Evolutionary conservation across 2,797 vertebrate species (phyloP), one percentile per base, ranked within the genome.

Genomic region (Intellagama lesueurii): DNA sequence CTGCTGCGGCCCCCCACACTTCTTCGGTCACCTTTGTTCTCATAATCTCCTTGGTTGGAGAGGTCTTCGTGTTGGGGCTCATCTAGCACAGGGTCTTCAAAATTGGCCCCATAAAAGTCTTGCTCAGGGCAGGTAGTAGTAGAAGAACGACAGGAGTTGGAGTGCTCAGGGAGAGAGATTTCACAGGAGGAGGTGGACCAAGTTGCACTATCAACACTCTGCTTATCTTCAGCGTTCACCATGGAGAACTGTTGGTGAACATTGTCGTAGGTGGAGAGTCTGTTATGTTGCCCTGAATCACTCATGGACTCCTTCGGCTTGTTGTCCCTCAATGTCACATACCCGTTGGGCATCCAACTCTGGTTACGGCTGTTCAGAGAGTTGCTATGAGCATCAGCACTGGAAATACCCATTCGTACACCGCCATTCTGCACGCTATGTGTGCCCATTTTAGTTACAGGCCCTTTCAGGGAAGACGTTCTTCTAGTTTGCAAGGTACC

Each of bases 131-230:
- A 99, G 83, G 99, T 99, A 64, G 99, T 99, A 84, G 98, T 99
- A 89, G 99, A 99, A 1, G 99, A 99, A 86, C 98, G 98, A 82
- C 98, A 99, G 87, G 99, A 99, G 8, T 97, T 98, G 93, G 98
- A 99, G 94, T 99, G 98, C 94, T 99, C 99, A 0, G 98, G 98
- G 2, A 99, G 98, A 40, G 99, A 99, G 96, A 99, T 99, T 91
- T 99, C 99, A 56, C 99, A 99, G 30, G 99, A 99, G 16, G 99
- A 99, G 0, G 98, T 99, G 92, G 99, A 99, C 99, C 99, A 99
- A 64, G 99, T 99, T 92, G 99, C 98, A 4, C 99, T 99, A 97
- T 99, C 99, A 17, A 99, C 97, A 0, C 99, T 99, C 96, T 99
- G 99, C 68, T 99, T 99, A 97, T 99, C 99, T 81, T 99, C 99